phyloP scores from a whole-genome alignment of 2,888 invertebrate genomes.

The Drosophila ezoana region DNA sequence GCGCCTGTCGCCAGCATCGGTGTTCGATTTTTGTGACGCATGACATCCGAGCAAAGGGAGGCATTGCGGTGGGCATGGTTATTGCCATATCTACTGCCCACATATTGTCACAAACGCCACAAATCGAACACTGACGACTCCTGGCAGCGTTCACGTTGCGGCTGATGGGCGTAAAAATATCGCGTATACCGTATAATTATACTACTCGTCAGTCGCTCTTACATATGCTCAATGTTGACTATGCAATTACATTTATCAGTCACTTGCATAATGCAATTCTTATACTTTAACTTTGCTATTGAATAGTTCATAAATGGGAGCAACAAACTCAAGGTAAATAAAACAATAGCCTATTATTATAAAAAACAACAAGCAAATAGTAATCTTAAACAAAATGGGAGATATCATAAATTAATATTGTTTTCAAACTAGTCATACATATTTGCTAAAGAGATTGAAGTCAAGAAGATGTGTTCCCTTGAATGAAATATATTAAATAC shows the following conservation, averaged over 20 bases:
- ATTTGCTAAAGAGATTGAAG: too few relatives aligned
- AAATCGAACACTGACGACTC: constrained; percentile 57
- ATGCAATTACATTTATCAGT: constrained; percentile 22
- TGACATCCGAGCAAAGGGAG: constrained; percentile 24
- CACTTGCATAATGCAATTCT: constrained; percentile 21
- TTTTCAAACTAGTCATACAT: too few relatives aligned
- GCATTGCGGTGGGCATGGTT: constrained; percentile 21
- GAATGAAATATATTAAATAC: too few relatives aligned
- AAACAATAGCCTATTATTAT: too few relatives aligned
- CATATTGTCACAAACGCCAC: constrained; percentile 60
- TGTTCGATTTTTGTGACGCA: constrained; percentile 72
- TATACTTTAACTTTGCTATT: not conserved
- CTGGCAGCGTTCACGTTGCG: constrained; percentile 33
- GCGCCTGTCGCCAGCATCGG: constrained; percentile 55
- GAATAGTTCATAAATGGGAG: too few relatives aligned
- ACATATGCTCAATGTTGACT: constrained; percentile 29
- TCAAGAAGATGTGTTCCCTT: too few relatives aligned
- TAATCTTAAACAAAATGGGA: too few relatives aligned
- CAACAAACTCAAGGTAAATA: too few relatives aligned
- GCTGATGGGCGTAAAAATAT: constrained; percentile 33
- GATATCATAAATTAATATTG: too few relatives aligned
- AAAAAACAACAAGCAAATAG: too few relatives aligned
- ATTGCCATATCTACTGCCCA: constrained; percentile 21
- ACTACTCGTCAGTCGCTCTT: constrained; percentile 40
- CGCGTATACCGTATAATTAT: constrained; percentile 55